Evolutionary conservation across 2,888 invertebrate species (phyloP).

Genomic region (Lithophane leautieri): DNA sequence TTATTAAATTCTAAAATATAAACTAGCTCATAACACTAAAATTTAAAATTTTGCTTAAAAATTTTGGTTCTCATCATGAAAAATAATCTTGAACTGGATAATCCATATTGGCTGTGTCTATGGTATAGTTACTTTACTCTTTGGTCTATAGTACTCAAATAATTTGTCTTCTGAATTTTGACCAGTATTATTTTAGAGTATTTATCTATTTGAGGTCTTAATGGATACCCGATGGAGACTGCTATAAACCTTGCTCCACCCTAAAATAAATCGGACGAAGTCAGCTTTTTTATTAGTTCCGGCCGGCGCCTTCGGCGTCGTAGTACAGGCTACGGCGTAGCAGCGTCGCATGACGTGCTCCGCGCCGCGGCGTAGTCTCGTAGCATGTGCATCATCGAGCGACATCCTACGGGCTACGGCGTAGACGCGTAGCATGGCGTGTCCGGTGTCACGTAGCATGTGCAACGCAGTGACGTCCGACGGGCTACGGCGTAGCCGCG

Average conservation of each 20-base stretch:
- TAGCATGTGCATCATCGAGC: too few relatives aligned
- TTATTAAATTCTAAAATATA: conserved; percentile 19
- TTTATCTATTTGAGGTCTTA: conserved; percentile 1
- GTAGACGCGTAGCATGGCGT: neutral
- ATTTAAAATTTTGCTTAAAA: conserved; percentile 32
- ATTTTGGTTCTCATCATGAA: conserved; percentile 27
- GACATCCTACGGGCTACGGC: neutral
- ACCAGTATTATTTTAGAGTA: conserved; percentile 10
- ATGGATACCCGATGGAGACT: neutral
- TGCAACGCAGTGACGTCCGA: too few relatives aligned
- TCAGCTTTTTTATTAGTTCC: neutral
- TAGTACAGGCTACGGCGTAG: neutral
- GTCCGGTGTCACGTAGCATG: neutral
- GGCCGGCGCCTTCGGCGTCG: neutral
- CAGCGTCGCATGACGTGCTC: neutral
- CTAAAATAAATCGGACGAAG: neutral
- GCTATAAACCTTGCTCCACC: neutral
- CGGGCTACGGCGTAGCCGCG: neutral
- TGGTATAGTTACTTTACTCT: too few relatives aligned
- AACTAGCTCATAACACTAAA: conserved; percentile 37
- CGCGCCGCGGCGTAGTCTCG: too few relatives aligned
- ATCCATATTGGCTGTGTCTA: neutral
- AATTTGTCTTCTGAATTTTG: neutral
- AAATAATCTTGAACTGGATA: conserved; percentile 10
- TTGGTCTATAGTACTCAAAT: neutral